Evolutionary conservation across 2,113 vertebrate genomes (phyloP), one percentile per base, ranked within the genome.

Genomic region (Melanocharis versteri): DNA sequence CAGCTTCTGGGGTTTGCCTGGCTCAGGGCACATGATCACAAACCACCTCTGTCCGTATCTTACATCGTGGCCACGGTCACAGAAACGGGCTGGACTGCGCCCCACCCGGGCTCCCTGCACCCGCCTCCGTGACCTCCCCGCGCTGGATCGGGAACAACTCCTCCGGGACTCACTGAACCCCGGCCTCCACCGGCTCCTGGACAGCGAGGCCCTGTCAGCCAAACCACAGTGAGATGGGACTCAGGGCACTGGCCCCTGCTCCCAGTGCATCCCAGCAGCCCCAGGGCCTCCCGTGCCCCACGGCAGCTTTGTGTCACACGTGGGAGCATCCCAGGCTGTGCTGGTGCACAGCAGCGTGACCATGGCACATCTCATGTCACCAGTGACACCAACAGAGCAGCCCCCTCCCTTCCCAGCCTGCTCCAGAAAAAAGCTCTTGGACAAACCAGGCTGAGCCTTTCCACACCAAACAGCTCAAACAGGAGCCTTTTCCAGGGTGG

Each of bases 241-340:
- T 7, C 39, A 0, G 21, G 30, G 21, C 5, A 2, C 40, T 1
- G 2, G 2, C 3, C 28, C n/a, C 47, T 1, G 1, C 19, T 42
- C 39, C 54, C 71, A 48, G 24, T 1, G 2, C 35, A 44, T n/a
- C 11, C 44, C 66, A 47, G 33, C 61, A 44, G 16, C 24, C 12
- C 60, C 76, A 35, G 60, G 2, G 30, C 12, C 30, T 17, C 12
- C n/a, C 1, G 0, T 2, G 2, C 11, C 58, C 47, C 8, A 1
- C 0, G 1, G n/a, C 27, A 77, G 54, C 71, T 65, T 7, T 1
- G 45, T n/a, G 33, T 2, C 68, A 17, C 6, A 0, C 70, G 24
- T 0, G 0, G 61, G 47, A 61, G 22, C 40, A 10, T 2, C 65
- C 31, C 79, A 15, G 60, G 45, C 68, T 4, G 13, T 13, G 76